Base-by-base conservation (phyloP, 2,797 vertebrate genomes). In the Pseudomugil tenellus region DNA sequence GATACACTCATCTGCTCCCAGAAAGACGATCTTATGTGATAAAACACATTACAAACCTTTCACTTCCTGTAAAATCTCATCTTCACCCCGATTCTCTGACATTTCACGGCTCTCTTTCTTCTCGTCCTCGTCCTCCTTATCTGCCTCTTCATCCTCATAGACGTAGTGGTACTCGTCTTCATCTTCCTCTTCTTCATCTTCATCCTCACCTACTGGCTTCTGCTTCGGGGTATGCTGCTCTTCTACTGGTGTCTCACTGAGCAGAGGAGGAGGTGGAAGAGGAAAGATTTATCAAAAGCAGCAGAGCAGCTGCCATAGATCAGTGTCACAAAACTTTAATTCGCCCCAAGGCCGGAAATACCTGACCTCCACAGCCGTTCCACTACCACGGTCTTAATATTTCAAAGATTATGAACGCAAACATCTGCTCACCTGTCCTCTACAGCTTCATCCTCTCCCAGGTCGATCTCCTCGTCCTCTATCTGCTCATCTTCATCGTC, bases 31-130 rank as follows among this genome's bases (percentile, higher is more conserved):
- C 31, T n/a, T 12, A 23, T 43, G 29, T 31, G 39, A 56, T 68
- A 63, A 10, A 46, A 23, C 39, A 77, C 32, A 16, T 28, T 53
- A 78, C 89, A 91, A 92, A 99, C 98, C 96, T 96, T 97, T 96
- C 59, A 97, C 94, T n/a, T 98, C 96, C 90, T 96, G 85, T 85
- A 92, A 72, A 89, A 91, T 94, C 85, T 95, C 95, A 41, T 96
- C 96, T 0, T 93, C 88, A 2, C 89, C 77, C 11, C 88, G 83
- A 62, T 83, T 91, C 2, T 94, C 91, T 0, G 74, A 85, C 64
- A 88, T 75, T 67, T 78, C 81, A 53, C 56, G 86, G 34, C 87
- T 90, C 8, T 95, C 94, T 0, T 92, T 93, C 81, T 94, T 94
- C 17, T 94, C 93, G 2, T 94, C 94, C 23, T 95, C 94, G 0